Evolutionary conservation across 2,888 invertebrate genomes (phyloP), one percentile per base, ranked within the genome.

Genomic region (Oscheius sp.): DNA sequence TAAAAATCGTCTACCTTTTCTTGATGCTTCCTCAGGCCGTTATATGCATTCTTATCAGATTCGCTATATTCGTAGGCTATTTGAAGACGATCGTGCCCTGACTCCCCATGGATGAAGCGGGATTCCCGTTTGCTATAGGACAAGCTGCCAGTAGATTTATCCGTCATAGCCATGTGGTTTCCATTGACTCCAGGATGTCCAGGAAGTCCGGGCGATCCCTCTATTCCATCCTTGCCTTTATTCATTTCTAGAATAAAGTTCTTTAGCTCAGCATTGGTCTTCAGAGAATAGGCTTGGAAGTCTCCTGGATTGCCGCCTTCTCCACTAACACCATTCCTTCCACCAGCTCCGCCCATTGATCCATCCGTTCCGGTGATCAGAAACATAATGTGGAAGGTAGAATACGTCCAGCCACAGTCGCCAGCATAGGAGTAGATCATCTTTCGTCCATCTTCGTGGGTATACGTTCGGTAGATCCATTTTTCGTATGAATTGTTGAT

Each of bases 131-230:
- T 48, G 3, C 17, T 31, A 33, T 37, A 55, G 10, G 17, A 8
- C 1, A 1, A 12, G 25, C 33, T 33, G 10, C 55, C 48, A 5
- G 53, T 6, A 3, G 66, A 66, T 25, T 58, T 5, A 46, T 67
- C 67, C 6, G 58, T 31, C 57, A 67, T 34, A 23, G 52, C 67
- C 58, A 67, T 58, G 27, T 67, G 46, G 25, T 67, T 67, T 23
- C 67, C 67, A 23, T 46, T 20, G 12, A 12, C 17, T 27, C 67
- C 67, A 34, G 33, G 52, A 5, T 20, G 2, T 17, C 65, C 65
- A 12, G 39, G 8, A 5, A 12, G n/a, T 25, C 58, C 42, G 15
- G 45, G 42, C n/a, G 12, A n/a, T 15, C 61, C 61, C 2, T 39
- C 25, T 8, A 29, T 15, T 23, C 37, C 37, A 15, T 46, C 67